Evolutionary conservation across 1,140 invertebrate genomes (phyloP), one percentile per base, ranked within the genome.

Genomic region (Diplogasteroides magnus): DNA sequence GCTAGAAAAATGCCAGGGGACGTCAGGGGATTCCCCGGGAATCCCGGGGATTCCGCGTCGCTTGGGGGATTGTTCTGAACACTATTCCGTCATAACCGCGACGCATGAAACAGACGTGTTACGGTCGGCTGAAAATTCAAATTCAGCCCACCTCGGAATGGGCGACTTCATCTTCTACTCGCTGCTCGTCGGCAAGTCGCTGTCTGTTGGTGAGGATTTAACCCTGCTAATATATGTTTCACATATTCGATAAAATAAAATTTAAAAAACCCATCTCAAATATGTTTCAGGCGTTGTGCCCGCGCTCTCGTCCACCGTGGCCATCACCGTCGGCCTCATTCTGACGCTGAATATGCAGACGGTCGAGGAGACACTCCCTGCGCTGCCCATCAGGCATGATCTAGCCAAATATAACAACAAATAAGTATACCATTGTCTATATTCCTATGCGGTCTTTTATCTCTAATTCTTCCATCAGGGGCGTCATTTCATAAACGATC

Each of bases 91-190:
- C n/a, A n/a, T n/a, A n/a, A n/a, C n/a, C n/a, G n/a, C n/a, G n/a
- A n/a, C n/a, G n/a, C n/a, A n/a, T n/a, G n/a, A n/a, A n/a, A n/a
- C n/a, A n/a, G n/a, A n/a, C n/a, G n/a, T n/a, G n/a, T n/a, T n/a
- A n/a, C n/a, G n/a, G n/a, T n/a, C n/a, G n/a, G n/a, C n/a, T n/a
- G 19, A 48, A 48, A 19, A 48, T 48, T 19, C 6, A 48, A 6
- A 11, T 48, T 48, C 37, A 48, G 37, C 37, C 37, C 37, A 48
- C 19, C 37, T 48, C 37, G 37, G 37, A 6, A 11, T 48, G 6
- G 37, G 37, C 37, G 37, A 48, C 37, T 48, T 48, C 37, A 48
- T 48, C 37, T 48, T 48, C 37, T 48, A 48, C 37, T 48, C 37
- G 37, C 6, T 48, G 6, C 37, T 48, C 37, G 37, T 48, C 37